phyloP scores from a whole-genome alignment of 2,797 vertebrate genomes.

The Psittacula echo region DNA sequence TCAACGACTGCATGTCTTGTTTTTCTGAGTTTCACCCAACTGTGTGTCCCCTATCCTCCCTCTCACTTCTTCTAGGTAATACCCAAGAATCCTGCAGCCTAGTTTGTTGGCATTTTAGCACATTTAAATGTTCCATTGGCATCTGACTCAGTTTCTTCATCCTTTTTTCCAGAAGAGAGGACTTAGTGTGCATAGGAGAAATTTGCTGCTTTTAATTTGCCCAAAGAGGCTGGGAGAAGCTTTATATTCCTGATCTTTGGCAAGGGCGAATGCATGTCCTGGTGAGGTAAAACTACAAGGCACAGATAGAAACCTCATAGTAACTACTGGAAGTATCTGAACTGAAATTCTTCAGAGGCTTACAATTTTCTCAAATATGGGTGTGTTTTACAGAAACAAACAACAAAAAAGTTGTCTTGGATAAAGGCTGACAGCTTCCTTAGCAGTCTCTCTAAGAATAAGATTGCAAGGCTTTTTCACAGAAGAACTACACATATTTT shows the following conservation, averaged over 20 bases:
- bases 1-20: background rate
- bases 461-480: background rate
- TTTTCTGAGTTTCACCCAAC: background rate
- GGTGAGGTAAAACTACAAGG: background rate
- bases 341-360: background rate
- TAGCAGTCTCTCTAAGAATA: background rate
- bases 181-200: background rate
- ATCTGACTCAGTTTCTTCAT: background rate
- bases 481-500: background rate
- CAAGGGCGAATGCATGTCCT: accelerated
- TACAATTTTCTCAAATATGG: background rate
- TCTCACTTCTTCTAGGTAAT: background rate
- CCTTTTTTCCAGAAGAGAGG: background rate
- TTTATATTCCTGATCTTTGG: background rate
- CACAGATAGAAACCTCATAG: background rate
- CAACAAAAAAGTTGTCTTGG: background rate
- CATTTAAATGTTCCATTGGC: background rate
- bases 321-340: background rate
- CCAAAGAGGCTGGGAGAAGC: background rate
- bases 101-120: background rate
- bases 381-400: background rate
- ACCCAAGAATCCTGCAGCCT: background rate
- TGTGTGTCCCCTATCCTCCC: background rate
- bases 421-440: background rate
- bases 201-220: background rate